phyloP scores from a whole-genome alignment of 2,113 vertebrate species.

The Hemibagrus wyckioides region DNA sequence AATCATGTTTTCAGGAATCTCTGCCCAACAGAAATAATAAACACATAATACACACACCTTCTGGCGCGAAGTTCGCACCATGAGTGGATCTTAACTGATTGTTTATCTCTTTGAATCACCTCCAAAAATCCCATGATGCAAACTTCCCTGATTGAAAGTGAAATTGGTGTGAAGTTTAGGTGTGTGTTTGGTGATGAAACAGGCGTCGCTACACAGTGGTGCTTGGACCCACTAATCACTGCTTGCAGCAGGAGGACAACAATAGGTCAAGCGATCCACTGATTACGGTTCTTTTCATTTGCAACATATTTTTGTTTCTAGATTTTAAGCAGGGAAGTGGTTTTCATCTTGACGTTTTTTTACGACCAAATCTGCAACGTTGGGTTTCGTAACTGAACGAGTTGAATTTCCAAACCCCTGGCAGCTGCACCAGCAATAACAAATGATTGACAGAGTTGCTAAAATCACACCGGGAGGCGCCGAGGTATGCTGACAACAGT shows the following conservation, averaged over 20 bases:
- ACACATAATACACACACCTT: neutral
- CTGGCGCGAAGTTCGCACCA: too few relatives aligned
- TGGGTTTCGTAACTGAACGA: neutral
- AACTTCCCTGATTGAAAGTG: too few relatives aligned
- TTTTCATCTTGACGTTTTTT: neutral
- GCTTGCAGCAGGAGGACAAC: neutral
- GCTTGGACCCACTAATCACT: neutral
- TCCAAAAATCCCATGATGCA: too few relatives aligned
- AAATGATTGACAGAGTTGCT: neutral
- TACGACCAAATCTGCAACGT: neutral
- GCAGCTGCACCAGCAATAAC: neutral
- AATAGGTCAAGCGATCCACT: too few relatives aligned
- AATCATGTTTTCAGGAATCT: neutral
- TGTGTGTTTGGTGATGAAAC: neutral
- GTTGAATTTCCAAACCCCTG: constrained; percentile 43
- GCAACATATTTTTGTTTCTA: too few relatives aligned
- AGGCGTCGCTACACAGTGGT: neutral
- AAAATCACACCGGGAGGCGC: neutral
- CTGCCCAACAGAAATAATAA: neutral
- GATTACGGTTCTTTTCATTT: too few relatives aligned
- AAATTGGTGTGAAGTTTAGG: neutral
- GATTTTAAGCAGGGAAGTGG: too few relatives aligned
- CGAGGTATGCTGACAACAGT: neutral
- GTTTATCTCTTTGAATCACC: too few relatives aligned
- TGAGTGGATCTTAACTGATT: too few relatives aligned